Evolutionary conservation across 2,797 vertebrate genomes (phyloP), one percentile per base, ranked within the genome.

Genomic region (Salmo trutta): DNA sequence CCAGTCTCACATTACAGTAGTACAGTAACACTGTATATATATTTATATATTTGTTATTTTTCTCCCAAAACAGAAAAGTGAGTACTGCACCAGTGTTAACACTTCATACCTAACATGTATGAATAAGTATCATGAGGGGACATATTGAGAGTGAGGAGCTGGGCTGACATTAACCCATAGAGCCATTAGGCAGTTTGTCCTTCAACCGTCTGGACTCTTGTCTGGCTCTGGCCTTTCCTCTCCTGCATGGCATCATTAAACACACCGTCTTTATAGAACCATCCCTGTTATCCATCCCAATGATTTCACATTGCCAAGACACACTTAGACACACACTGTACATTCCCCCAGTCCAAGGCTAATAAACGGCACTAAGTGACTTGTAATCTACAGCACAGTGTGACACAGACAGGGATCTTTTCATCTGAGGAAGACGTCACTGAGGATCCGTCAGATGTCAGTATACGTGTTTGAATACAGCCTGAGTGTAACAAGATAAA

Each of bases 71-170:
- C 59, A 67, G 66, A 6, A 14, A 78, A 78, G 59, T 3, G 21
- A 68, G 24, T 54, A 54, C 31, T 70, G 15, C 14, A 29, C 2
- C 36, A 29, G 14, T 71, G 70, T 12, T 47, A 47, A 24, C 36
- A 21, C 70, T 76, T 75, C 81, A 67, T 73, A 77, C 75, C 73
- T 77, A 51, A 79, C 78, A 70, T 80, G 79, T 87, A 21, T 88
- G 88, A 87, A 82, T 88, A 88, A 88, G 85, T 77, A 84, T 78
- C 79, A 41, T 41, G 36, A 41, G 36, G 36, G 36, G 36, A 78
- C 81, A 76, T 79, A 83, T 70, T 77, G 31, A 47, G 64, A 80
- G 81, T 64, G 17, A 74, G 77, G 81, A 24, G 62, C 17, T 36
- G 41, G 54, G 71, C 80, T 47, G 77, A 73, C 77, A 85, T 75